Evolutionary conservation across 1,140 invertebrate species (phyloP).

Genomic region (Pinna nobilis): DNA sequence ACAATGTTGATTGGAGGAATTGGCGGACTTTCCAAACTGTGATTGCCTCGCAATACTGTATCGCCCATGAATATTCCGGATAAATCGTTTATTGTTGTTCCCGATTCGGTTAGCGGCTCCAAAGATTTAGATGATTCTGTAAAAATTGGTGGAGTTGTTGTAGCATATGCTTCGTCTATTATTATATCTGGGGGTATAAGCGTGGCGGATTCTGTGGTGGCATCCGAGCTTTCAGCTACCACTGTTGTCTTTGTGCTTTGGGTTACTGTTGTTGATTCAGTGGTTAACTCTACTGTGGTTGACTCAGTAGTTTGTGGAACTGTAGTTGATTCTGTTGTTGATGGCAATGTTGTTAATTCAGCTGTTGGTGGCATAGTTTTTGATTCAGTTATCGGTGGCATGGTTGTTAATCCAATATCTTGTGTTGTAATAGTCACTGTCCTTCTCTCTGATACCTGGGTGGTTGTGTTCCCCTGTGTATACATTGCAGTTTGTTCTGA

Average conservation of each 20-base stretch:
- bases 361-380: slow-evolving; percentile 9
- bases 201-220: background rate
- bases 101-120: too few species aligned
- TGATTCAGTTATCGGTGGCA: background rate
- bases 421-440: background rate
- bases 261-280: background rate
- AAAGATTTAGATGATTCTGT: too few species aligned
- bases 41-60: too few species aligned
- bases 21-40: too few species aligned
- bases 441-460: background rate
- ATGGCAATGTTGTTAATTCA: background rate
- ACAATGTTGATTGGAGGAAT: too few species aligned
- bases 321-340: background rate
- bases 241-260: background rate
- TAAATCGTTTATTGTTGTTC: too few species aligned
- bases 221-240: background rate
- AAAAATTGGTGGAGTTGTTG: too few species aligned
- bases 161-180: too few species aligned
- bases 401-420: background rate
- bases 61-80: too few species aligned
- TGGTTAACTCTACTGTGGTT: background rate
- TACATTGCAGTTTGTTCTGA: background rate
- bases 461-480: background rate
- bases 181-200: too few species aligned
- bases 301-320: background rate